Base-by-base conservation (phyloP, 2,113 vertebrate genomes). In the Anas platyrhynchos region DNA sequence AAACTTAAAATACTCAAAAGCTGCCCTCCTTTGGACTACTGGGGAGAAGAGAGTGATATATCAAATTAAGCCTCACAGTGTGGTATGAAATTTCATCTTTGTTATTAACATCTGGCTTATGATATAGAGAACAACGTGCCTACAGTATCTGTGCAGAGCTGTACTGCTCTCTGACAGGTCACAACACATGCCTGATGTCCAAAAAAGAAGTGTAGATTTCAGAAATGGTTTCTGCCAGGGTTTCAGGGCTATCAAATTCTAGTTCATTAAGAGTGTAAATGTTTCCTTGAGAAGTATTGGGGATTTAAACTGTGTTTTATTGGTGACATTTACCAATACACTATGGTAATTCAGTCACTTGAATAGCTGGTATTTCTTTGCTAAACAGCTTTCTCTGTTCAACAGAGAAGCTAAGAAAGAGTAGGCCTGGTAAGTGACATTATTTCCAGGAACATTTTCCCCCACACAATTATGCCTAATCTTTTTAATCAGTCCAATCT, bases 321-420 rank as follows among this genome's bases (percentile, higher is more conserved):
- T 81, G 93, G 76, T 86, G 91, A 93, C 91, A 93, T 92, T 93
- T 93, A 93, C 69, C 34, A 76, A 61, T 20, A 79, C 11, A 36
- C 41, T 89, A 3, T 41, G 43, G 62, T 68, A 86, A 89, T 71
- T 67, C 80, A 83, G 36, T 61, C 56, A 65, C 20, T 83, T 52
- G 38, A 91, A 77, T 63, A 90, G 76, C 46, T 94, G 34, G 16
- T 52, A 83, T 88, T 94, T 89, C 72, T 89, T 46, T 63, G 36
- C 72, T 89, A 73, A 80, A 74, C 68, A 63, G 84, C 29, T 65
- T 92, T 29, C 52, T 72, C 32, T 73, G 18, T 59, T 88, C 72
- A 65, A 21, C 9, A 10, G 55, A 91, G 50, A 86, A 89, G 50
- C 34, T 56, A 76, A 38, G 43, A 36, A 52, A 91, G 41, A 83